Conservation (phyloP, 64 coral and sea anemone genomes). For the Actinia tenebrosa region DNA sequence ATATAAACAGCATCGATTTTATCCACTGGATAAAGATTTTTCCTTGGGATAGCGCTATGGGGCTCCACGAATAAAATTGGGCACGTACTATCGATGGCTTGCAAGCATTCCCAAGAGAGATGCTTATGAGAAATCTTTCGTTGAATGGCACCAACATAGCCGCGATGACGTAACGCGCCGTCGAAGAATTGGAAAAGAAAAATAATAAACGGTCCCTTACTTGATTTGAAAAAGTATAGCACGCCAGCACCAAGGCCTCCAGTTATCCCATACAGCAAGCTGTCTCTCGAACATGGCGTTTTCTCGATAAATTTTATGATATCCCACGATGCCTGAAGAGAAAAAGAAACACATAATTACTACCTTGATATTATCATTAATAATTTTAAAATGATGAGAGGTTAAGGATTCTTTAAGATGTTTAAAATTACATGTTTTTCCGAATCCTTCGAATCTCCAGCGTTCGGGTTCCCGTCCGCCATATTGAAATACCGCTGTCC, state of each 20-base stretch:
- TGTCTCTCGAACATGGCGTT: conserved; percentile 64
- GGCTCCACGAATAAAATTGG: no score
- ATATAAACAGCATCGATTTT: no score
- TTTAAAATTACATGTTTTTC: conserved; percentile 4
- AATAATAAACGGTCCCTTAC: conserved; percentile 27
- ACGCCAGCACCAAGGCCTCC: conserved; percentile 43
- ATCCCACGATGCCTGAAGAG: conserved; percentile 59
- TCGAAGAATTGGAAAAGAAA: no score
- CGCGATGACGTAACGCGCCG: no score
- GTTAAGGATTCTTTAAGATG: background rate
- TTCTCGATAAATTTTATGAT: conserved; percentile 75
- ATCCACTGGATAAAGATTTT: no score
- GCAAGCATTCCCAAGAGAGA: no score
- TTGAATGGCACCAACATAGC: no score
- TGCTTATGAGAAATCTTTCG: no score
- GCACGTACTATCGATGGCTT: no score
- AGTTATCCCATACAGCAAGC: conserved; percentile 67
- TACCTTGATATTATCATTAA: background rate
- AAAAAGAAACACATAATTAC: background rate
- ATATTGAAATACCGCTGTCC: background rate
- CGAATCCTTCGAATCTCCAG: background rate
- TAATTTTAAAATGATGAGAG: background rate
- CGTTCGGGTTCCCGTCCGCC: background rate
- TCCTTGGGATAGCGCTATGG: no score
- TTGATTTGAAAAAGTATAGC: conserved; percentile 66